Evolutionary conservation across 2,113 vertebrate species (phyloP).

Genomic region (Steatornis caripensis): DNA sequence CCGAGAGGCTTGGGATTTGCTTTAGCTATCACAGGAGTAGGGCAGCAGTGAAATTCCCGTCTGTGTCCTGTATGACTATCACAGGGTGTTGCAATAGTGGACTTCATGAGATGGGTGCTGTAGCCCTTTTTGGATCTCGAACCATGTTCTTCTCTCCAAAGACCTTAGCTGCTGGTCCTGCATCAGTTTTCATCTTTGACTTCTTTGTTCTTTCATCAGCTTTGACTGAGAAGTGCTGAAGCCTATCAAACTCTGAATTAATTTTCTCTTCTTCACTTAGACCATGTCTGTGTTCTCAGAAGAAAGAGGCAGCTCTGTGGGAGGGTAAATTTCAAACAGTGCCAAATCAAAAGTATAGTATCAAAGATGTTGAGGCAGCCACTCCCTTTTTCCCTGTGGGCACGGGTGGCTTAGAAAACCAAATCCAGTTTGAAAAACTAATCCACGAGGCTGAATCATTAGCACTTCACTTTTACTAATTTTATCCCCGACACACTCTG

Average conservation of each 20-base stretch:
- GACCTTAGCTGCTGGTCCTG: neutral
- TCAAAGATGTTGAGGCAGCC: neutral
- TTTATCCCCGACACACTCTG: neutral
- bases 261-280: neutral
- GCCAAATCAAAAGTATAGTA: neutral
- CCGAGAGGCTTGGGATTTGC: neutral
- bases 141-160: neutral
- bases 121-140: neutral
- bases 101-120: neutral
- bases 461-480: neutral
- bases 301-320: neutral
- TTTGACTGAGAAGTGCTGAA: neutral
- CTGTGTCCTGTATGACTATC: neutral
- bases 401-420: neutral
- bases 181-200: neutral
- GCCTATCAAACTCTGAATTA: neutral
- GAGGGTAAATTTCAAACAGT: neutral
- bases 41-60: neutral
- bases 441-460: neutral
- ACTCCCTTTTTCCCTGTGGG: neutral
- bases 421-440: neutral
- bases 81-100: neutral
- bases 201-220: too few species aligned
- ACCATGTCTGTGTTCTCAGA: neutral
- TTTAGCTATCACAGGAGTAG: neutral